phyloP scores from a whole-genome alignment of 2,113 vertebrate species.

The Empidonax alnorum region DNA sequence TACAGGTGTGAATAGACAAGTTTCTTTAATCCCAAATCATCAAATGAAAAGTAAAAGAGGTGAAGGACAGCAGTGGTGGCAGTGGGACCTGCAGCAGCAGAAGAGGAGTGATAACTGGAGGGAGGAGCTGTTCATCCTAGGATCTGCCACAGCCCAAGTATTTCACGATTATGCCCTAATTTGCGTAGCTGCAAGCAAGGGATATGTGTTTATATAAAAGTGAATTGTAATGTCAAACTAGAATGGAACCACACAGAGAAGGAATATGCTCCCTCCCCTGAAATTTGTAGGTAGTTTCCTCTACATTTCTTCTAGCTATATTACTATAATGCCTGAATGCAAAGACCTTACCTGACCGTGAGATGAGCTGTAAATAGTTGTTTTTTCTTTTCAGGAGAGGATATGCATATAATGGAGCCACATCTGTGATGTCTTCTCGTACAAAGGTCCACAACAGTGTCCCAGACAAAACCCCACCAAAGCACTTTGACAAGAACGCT shows the following conservation, averaged over 20 bases:
- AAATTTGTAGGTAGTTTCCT: background rate
- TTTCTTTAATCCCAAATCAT: background rate
- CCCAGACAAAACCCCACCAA: slow-evolving; percentile 69
- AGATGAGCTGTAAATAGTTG: background rate
- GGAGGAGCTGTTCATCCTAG: background rate
- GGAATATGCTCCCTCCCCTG: background rate
- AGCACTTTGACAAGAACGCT: slow-evolving; percentile 85
- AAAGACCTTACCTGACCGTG: background rate
- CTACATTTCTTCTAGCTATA: background rate
- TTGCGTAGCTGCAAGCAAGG: background rate
- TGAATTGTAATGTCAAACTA: background rate
- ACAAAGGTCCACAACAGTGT: slow-evolving; percentile 76
- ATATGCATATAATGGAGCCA: slow-evolving; percentile 79
- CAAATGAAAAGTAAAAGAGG: background rate
- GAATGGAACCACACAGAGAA: background rate
- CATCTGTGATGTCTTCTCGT: slow-evolving; percentile 80
- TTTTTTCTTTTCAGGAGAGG: slow-evolving; percentile 73
- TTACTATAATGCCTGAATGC: background rate
- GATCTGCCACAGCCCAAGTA: background rate
- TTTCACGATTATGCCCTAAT: background rate
- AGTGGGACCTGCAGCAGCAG: background rate
- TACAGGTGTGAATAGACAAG: background rate
- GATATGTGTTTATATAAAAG: fast-evolving
- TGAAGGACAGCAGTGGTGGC: fast-evolving
- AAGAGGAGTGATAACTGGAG: background rate